Conservation (phyloP, 2,888 invertebrate genomes). For the Celastrina argiolus region DNA sequence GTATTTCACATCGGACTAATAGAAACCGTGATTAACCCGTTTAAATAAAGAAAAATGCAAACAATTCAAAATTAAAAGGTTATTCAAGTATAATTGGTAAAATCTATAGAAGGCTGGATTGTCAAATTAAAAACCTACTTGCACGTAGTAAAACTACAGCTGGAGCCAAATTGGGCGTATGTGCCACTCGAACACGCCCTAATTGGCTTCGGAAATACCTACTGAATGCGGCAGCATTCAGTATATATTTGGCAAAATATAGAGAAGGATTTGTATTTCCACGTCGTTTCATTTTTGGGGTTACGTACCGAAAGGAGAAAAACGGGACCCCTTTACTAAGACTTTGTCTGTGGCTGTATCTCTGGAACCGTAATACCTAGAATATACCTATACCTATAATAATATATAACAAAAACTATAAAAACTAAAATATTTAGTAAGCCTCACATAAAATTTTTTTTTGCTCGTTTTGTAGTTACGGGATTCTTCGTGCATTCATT, state of each 20-base stretch:
- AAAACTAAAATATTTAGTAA: no score
- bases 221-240: not conserved
- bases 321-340: no score
- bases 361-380: not conserved
- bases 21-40: no score
- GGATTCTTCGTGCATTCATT: no score
- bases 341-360: not conserved
- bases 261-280: not conserved
- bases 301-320: not conserved
- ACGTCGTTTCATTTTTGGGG: not conserved
- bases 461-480: no score
- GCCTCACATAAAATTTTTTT: no score
- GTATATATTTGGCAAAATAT: no score
- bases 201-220: slow-evolving; percentile 5
- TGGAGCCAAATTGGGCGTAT: slow-evolving; percentile 14
- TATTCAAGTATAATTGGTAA: not conserved
- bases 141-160: not conserved
- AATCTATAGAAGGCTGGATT: not conserved
- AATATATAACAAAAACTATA: no score
- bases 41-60: no score
- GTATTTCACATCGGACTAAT: no score
- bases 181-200: slow-evolving; percentile 11
- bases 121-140: not conserved
- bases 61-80: not conserved
- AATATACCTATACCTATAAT: no score